Evolutionary conservation across 2,113 vertebrate genomes (phyloP).

Genomic region (Alethe diademata): DNA sequence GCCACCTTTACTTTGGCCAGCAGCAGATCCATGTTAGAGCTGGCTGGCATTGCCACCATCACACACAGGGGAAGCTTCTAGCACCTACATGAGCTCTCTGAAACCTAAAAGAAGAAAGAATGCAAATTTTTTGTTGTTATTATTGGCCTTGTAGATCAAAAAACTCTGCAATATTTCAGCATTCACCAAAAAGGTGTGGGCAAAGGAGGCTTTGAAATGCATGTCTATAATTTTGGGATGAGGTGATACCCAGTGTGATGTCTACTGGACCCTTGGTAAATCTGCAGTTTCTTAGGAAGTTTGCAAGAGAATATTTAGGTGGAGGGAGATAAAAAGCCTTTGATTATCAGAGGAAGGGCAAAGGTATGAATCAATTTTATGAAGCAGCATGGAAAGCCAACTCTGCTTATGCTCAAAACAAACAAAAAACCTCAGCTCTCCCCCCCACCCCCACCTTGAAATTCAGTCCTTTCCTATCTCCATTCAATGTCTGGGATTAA

Average conservation of each 20-base stretch:
- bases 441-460: background rate
- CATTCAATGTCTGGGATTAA: background rate
- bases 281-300: background rate
- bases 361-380: background rate
- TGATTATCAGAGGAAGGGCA: background rate
- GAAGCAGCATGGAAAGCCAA: background rate
- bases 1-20: background rate
- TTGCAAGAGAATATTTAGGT: background rate
- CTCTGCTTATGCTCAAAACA: background rate
- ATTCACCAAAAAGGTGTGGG: background rate
- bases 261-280: background rate
- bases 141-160: background rate
- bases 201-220: background rate
- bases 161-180: background rate
- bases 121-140: background rate
- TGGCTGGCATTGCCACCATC: background rate
- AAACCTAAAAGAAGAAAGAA: background rate
- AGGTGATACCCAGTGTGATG: background rate
- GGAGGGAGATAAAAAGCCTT: background rate
- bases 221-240: background rate
- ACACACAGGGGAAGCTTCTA: background rate
- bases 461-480: background rate
- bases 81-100: background rate
- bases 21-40: background rate
- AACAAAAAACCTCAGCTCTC: background rate